Evolutionary conservation across 2,888 invertebrate species (phyloP).

Genomic region (Parthenolecanium corni): DNA sequence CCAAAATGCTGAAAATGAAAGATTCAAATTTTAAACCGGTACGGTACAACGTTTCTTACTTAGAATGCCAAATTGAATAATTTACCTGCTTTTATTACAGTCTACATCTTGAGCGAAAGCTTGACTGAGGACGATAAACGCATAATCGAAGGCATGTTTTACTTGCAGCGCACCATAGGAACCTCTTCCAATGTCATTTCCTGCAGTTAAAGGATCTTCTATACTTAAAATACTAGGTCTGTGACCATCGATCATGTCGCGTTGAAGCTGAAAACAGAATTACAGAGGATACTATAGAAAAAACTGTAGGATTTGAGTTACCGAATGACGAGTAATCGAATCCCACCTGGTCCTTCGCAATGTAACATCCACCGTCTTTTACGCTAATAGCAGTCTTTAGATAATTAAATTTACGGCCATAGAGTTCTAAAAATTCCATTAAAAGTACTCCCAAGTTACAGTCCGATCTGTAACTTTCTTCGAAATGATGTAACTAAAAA

Average conservation of each 20-base stretch:
- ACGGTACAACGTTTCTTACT: not conserved
- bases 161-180: conserved; percentile 88
- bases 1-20: conserved; percentile 53
- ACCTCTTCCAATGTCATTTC: conserved; percentile 95
- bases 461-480: conserved; percentile 49
- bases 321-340: not conserved
- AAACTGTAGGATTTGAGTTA: not conserved
- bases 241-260: conserved; percentile 89
- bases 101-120: conserved; percentile 48
- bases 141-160: conserved; percentile 92
- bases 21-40: conserved; percentile 3
- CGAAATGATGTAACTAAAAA: conserved; percentile 70
- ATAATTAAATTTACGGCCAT: conserved; percentile 92
- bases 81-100: conserved; percentile 41
- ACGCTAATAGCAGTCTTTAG: conserved; percentile 87
- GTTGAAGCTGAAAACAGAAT: conserved; percentile 48
- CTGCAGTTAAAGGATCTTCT: conserved; percentile 91
- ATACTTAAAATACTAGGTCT: conserved; percentile 89
- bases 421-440: conserved; percentile 94
- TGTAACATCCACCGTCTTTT: conserved; percentile 84
- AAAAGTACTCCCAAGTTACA: conserved; percentile 85
- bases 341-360: conserved; percentile 73
- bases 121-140: conserved; percentile 71
- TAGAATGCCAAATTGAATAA: not conserved
- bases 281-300: not conserved